Evolutionary conservation across 2,888 invertebrate genomes (phyloP).

Genomic region (Scaptomyza cyrtandrae): DNA sequence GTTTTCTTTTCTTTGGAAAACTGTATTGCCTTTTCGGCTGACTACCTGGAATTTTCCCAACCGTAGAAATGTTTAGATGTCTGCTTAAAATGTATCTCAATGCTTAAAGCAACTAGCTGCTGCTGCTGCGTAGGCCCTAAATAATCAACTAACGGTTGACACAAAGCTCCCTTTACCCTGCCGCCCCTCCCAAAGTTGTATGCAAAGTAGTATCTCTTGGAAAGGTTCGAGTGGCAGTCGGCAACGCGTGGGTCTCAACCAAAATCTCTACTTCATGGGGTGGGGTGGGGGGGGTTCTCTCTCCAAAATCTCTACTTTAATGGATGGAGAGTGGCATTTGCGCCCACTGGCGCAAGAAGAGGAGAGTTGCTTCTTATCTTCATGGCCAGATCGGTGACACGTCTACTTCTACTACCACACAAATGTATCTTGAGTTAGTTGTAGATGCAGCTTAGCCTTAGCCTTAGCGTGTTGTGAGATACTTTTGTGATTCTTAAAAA

Average conservation of each 20-base stretch:
- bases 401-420: slow-evolving; percentile 14
- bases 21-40: too few species aligned
- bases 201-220: slow-evolving; percentile 34
- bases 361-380: slow-evolving; percentile 36
- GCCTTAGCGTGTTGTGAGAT: slow-evolving; percentile 40
- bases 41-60: slow-evolving; percentile 47
- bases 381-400: slow-evolving; percentile 50
- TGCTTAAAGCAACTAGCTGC: slow-evolving; percentile 22
- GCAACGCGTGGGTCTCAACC: slow-evolving; percentile 35
- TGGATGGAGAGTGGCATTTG: neutral
- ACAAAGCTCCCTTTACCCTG: slow-evolving; percentile 21
- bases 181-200: neutral
- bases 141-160: slow-evolving; percentile 51
- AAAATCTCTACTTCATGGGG: neutral
- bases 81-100: slow-evolving; percentile 33
- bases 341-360: slow-evolving; percentile 36
- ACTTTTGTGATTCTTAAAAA: slow-evolving; percentile 20
- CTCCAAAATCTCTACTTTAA: too few species aligned
- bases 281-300: too few species aligned
- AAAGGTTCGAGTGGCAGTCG: slow-evolving; percentile 16
- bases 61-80: slow-evolving; percentile 22
- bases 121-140: slow-evolving; percentile 51
- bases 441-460: slow-evolving; percentile 22
- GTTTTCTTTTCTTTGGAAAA: slow-evolving; percentile 1
- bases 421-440: slow-evolving; percentile 44